A percentile compares a stretch with the other conserved stretches of the same genome.
Evolutionary conservation across 2,797 vertebrate genomes (phyloP).

Genomic region (Euthynnus affinis): DNA sequence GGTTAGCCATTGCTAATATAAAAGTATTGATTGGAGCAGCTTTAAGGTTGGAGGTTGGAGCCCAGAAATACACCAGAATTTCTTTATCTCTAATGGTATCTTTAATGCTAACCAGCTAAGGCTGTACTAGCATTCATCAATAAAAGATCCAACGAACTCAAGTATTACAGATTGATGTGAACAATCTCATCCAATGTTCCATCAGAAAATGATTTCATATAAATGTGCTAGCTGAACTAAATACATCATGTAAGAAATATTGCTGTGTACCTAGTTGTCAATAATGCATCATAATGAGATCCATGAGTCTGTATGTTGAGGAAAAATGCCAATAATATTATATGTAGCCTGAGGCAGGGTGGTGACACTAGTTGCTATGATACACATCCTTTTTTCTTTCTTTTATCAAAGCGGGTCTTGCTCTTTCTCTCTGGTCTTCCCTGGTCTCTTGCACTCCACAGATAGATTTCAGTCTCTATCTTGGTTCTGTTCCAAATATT

Average conservation of each 20-base stretch:
- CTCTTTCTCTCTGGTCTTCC: constrained; percentile 1
- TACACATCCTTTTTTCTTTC: constrained; percentile 46
- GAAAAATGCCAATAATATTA: constrained; percentile 20
- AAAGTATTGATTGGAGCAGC: not conserved
- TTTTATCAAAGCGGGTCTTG: constrained; percentile 35
- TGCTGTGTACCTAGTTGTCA: not conserved
- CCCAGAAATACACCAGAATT: too few relatives aligned
- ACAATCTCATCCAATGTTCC: not conserved
- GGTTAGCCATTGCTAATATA: too few relatives aligned
- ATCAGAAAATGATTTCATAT: not conserved
- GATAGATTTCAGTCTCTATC: constrained; percentile 23
- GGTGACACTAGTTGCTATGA: constrained; percentile 75
- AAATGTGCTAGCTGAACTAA: not conserved
- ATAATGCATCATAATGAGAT: constrained; percentile 14
- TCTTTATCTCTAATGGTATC: not conserved
- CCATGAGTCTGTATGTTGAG: constrained; percentile 30
- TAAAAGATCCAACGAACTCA: not conserved
- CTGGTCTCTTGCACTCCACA: constrained; percentile 12
- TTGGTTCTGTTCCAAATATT: constrained; percentile 27
- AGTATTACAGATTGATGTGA: not conserved
- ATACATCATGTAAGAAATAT: not conserved
- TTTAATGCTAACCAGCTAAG: not conserved
- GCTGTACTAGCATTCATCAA: not conserved
- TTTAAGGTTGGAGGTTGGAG: not conserved
- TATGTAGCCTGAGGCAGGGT: constrained; percentile 40